Base-by-base conservation (phyloP, 2,113 vertebrate genomes). In the Myotis lucifugus region DNA sequence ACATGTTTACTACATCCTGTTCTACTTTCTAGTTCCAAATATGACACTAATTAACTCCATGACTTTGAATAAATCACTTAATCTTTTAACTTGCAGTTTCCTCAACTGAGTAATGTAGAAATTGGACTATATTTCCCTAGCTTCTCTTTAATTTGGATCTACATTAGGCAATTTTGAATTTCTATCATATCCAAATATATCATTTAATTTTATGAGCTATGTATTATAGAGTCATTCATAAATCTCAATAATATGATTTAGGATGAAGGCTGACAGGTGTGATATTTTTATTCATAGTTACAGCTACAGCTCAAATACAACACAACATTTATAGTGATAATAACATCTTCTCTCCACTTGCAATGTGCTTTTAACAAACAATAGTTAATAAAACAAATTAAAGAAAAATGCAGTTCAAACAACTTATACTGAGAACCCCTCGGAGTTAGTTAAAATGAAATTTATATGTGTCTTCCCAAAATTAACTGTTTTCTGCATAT, bases 141-240 rank as follows among this genome's bases (percentile, higher is more conserved):
- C 61, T 84, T 66, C n/a, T 59, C 18, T 67, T 17, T 84, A 32
- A 72, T 90, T 84, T 42, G 27, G 19, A 6, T 46, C 40, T 87
- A 7, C 6, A n/a, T 91, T 73, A 52, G 21, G 27, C 37, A 69
- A 77, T 40, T 90, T 37, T 91, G 37, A 91, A 46, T 79, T 74
- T 69, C 10, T 25, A 32, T 90, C 37, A 42, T 66, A 18, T 66
- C 25, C 50, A 67, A 92, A 92, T 2, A 67, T 72, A 46, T 15
- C n/a, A 78, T 64, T 90, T 59, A 88, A 79, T 88, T 91, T 78
- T 88, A 73, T 91, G 48, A 69, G 93, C 18, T 14, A 40, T 52
- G 2, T 89, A 11, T 73, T 79, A 73, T 11, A 78, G 69, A 70
- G 21, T 78, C 73, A 73, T 1, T 64, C 34, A 91, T 42, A 50